phyloP scores from a whole-genome alignment of 1,140 invertebrate genomes.

The Stenopsyche tienmushanensis region DNA sequence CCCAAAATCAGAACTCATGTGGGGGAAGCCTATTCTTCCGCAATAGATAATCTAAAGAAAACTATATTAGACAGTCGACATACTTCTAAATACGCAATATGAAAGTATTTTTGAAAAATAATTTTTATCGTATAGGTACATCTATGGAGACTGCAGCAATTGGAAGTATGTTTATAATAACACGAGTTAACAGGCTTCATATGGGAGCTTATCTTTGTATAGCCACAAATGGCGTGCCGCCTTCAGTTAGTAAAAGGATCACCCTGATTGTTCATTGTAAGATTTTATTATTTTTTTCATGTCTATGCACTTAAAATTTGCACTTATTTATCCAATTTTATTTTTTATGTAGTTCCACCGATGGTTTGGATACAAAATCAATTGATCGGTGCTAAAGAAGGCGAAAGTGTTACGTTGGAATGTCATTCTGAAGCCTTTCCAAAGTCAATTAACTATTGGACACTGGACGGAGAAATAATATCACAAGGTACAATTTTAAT shows the following conservation, averaged over 20 bases:
- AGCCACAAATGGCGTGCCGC: slow-evolving; percentile 81
- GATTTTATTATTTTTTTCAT: slow-evolving; percentile 43
- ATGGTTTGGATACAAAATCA: slow-evolving; percentile 86
- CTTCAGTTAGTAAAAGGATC: slow-evolving; percentile 84
- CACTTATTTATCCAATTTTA: slow-evolving; percentile 31
- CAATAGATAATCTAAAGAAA: no score
- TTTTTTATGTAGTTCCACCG: slow-evolving; percentile 67
- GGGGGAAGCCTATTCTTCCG: no score
- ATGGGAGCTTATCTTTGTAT: slow-evolving; percentile 92
- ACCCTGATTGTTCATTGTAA: slow-evolving; percentile 86
- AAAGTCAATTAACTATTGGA: slow-evolving; percentile 86
- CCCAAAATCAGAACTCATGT: no score
- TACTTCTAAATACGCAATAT: no score
- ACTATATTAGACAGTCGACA: no score
- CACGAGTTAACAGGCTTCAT: slow-evolving; percentile 80
- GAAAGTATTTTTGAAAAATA: no score
- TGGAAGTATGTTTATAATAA: slow-evolving; percentile 53
- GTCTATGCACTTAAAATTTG: background rate
- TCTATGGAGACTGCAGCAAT: slow-evolving; percentile 37
- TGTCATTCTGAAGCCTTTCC: slow-evolving; percentile 86
- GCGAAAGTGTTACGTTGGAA: slow-evolving; percentile 74
- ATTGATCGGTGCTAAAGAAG: slow-evolving; percentile 73
- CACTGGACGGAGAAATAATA: slow-evolving; percentile 77
- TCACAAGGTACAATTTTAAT: slow-evolving; percentile 64
- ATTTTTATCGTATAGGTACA: no score